These are phyloP conservation scores for Pterophyllum scalare DNA, from an alignment of 2,113 vertebrate species.

Conservation along the genomic window DNA sequence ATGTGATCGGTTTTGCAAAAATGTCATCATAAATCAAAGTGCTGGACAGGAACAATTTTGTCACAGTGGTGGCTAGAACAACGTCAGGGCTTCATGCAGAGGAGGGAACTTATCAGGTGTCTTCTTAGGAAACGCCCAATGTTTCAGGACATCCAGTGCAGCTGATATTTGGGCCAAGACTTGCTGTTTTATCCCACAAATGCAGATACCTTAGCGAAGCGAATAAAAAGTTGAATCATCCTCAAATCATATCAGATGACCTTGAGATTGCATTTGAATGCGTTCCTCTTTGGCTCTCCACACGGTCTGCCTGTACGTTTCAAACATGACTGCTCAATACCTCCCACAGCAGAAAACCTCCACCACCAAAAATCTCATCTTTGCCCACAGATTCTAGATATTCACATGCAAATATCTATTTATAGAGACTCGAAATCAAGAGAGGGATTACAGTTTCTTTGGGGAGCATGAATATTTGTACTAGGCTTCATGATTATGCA, in stretches of 20 bases:
- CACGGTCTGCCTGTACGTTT: accelerated
- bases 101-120: neutral
- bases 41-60: neutral
- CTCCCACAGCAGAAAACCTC: neutral
- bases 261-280: neutral
- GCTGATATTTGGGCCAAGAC: neutral
- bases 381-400: neutral
- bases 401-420: neutral
- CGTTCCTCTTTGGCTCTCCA: neutral
- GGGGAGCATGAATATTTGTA: neutral
- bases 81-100: neutral
- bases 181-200: neutral
- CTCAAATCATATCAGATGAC: neutral
- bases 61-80: neutral
- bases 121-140: neutral
- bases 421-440: neutral
- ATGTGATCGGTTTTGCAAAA: neutral
- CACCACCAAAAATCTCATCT: neutral
- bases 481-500: neutral
- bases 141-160: neutral
- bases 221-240: neutral
- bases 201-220: neutral
- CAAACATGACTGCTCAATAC: neutral
- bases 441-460: neutral
- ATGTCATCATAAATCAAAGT: neutral